Evolutionary conservation across 1,140 invertebrate genomes (phyloP), one percentile per base, ranked within the genome.

Genomic region (Ceratoteleas bidentatus): DNA sequence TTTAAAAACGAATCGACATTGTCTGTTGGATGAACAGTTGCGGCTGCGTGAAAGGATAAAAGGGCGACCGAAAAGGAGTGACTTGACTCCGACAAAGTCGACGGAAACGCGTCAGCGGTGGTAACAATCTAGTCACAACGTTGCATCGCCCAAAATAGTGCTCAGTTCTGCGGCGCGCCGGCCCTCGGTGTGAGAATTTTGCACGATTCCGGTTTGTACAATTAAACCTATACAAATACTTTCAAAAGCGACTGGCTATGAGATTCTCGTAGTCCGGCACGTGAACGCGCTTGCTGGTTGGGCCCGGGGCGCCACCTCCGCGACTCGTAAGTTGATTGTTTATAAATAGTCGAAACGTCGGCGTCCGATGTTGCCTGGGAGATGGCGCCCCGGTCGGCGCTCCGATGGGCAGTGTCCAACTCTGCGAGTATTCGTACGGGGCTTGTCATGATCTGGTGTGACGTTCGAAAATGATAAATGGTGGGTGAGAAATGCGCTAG

Each of bases 121-220:
- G 69, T 78, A 70, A 58, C 49, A 77, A 56, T 61, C 34, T 70
- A 57, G 60, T 79, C 50, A 62, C 52, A 70, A 57, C 47, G 53
- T 53, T 79, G 53, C 50, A 80, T 62, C 77, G 69, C 68, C 68
- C 69, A 80, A 80, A 73, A 80, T 69, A 68, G n/a, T n/a, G n/a
- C 61, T 80, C 77, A 73, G 40, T 78, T 70, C 10, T 38, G 54
- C 32, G 52, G 62, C 62, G 40, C 65, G 53, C 47, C 36, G 60
- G 76, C 49, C 36, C 36, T 34, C 64, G 47, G 49, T 72, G 68
- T 72, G 61, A 66, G 65, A 79, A 79, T 72, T 72, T 79, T 79
- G 66, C 66, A 72, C 76, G 68, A 79, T 66, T 70, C 60, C 60
- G 33, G 14, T 16, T 64, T 76, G 16, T 76, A 61, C 61, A 68